Evolutionary conservation across 2,888 invertebrate species (phyloP).

Genomic region (Orthosia incerta): DNA sequence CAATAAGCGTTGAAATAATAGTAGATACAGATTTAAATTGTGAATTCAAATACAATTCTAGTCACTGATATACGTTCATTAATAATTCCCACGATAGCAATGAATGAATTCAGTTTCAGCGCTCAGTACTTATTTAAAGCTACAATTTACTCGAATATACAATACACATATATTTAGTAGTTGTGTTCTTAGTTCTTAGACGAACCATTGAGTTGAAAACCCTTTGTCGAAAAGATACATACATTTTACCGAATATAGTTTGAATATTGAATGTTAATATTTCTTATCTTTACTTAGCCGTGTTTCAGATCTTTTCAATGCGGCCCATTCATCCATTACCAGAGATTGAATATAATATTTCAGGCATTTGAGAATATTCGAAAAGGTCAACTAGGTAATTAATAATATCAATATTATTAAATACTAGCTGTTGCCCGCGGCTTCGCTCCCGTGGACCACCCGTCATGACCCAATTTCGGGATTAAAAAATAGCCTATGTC

Average conservation of each 20-base stretch:
- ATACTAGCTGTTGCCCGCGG: too few relatives aligned
- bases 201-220: background rate
- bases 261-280: background rate
- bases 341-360: constrained; percentile 17
- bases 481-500: too few relatives aligned
- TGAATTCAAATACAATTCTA: too few relatives aligned
- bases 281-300: background rate
- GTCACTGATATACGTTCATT: too few relatives aligned
- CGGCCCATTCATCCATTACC: background rate
- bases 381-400: background rate
- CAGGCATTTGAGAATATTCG: background rate
- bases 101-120: too few relatives aligned
- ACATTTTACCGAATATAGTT: background rate
- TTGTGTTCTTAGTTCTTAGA: background rate
- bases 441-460: too few relatives aligned
- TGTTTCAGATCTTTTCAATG: background rate
- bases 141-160: too few relatives aligned
- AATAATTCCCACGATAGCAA: too few relatives aligned
- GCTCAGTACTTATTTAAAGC: too few relatives aligned
- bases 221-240: background rate
- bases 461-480: too few relatives aligned
- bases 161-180: background rate
- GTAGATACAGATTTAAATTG: too few relatives aligned
- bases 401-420: constrained; percentile 35
- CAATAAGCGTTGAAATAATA: too few relatives aligned